Percentiles rank a stretch among this genome's conserved stretches.
Evolutionary conservation across 1,140 invertebrate species (phyloP).

Genomic region (Ruditapes philippinarum): DNA sequence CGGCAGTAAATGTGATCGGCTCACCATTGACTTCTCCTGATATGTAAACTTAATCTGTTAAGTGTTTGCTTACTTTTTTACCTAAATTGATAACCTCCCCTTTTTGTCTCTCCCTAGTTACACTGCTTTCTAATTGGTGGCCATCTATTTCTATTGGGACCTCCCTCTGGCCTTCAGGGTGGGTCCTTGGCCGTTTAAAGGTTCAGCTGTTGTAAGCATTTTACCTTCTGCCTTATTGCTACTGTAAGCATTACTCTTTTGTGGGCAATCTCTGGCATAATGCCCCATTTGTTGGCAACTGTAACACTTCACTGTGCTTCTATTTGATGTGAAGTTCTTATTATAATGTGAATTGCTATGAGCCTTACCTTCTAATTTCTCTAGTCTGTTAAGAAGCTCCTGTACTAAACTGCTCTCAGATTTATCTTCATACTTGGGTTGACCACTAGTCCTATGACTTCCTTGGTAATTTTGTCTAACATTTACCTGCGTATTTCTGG

Average conservation of each 20-base stretch:
- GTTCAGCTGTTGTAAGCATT: background rate
- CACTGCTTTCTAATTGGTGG: background rate
- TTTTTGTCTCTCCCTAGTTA: background rate
- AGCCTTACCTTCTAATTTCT: background rate
- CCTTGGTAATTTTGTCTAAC: background rate
- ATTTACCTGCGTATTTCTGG: background rate
- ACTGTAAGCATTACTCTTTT: too few species aligned
- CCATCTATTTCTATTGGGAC: background rate
- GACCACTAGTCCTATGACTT: background rate
- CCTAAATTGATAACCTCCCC: too few species aligned
- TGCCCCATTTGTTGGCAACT: too few species aligned
- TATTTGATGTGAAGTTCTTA: background rate
- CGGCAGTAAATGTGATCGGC: slow-evolving; percentile 35
- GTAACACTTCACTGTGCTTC: too few species aligned
- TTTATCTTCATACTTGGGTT: too few species aligned
- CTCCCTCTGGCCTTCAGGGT: background rate
- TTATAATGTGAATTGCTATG: background rate
- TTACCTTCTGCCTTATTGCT: background rate
- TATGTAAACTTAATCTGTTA: slow-evolving; percentile 26
- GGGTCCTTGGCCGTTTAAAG: background rate
- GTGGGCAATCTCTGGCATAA: slow-evolving; percentile 23
- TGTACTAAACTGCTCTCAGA: background rate
- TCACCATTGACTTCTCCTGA: slow-evolving; percentile 12
- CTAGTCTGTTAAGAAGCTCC: too few species aligned
- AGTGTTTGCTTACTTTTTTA: too few species aligned